Base-by-base conservation (phyloP, 1,140 invertebrate genomes). In the Agrilus planipennis region DNA sequence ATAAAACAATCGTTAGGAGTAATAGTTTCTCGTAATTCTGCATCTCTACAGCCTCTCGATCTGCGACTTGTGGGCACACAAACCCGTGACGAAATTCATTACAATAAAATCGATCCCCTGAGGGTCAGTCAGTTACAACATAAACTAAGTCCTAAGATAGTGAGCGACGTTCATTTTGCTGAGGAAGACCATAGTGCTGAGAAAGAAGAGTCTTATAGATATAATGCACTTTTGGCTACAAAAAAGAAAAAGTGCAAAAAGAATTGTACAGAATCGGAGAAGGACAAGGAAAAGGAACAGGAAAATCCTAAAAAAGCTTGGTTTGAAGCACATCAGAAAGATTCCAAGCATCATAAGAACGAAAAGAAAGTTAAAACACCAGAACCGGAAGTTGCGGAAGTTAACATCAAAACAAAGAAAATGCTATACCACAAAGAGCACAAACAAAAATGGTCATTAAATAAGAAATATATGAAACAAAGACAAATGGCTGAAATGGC, bases 31-130 rank as follows among this genome's bases (percentile, higher is more conserved):
- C 51, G 49, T 5, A 68, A 63, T 38, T 65, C 62, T 41, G 63
- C 65, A 14, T 54, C 68, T 0, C 56, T 72, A 1, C 69, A 74
- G 41, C 70, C 71, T 2, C 55, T 79, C 7, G 75, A 79, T 61
- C 57, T 79, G n/a, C 62, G 75, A 17, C 37, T 54, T 19, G 45
- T 59, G 5, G 57, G 53, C 15, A 46, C 53, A 22, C 48, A 61
- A 46, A 48, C 54, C 7, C 50, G 48, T 42, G 50, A 50, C 32
- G 54, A 55, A 46, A 52, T 62, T 20, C 53, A 49, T 39, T 49
- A 40, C n/a, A n/a, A n/a, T n/a, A n/a, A 27, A 9, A 27, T 27
- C 25, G n/a, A 27, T 27, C n/a, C 9, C n/a, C 25, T 27, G 9
- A 27, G 9, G 9, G 25, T n/a, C n/a, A 9, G n/a, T n/a, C n/a